phyloP scores from a whole-genome alignment of 2,888 invertebrate species.

The Idaea dimidiata region DNA sequence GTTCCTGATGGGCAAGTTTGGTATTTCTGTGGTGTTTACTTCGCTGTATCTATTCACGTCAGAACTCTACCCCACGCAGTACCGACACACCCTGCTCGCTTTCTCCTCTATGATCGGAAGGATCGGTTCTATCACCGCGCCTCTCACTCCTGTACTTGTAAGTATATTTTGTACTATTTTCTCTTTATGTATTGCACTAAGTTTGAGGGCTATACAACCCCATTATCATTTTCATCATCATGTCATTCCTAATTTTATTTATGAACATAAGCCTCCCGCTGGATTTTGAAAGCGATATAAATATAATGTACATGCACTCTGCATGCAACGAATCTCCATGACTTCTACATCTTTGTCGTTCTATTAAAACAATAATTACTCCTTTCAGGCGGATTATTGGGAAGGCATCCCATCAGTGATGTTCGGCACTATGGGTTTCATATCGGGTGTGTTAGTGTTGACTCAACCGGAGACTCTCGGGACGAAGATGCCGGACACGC shows the following conservation, averaged over 20 bases:
- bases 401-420: slow-evolving; percentile 73
- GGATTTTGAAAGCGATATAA: too few species aligned
- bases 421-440: slow-evolving; percentile 76
- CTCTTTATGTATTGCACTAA: not conserved
- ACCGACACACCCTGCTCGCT: slow-evolving; percentile 84
- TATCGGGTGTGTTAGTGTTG: slow-evolving; percentile 78
- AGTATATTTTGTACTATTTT: slow-evolving; percentile 24
- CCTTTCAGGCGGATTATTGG: slow-evolving; percentile 54
- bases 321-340: too few species aligned
- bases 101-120: slow-evolving; percentile 87
- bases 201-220: not conserved
- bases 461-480: slow-evolving; percentile 83
- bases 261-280: too few species aligned
- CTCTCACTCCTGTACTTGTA: slow-evolving; percentile 84
- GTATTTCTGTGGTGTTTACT: slow-evolving; percentile 83
- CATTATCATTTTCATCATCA: too few species aligned
- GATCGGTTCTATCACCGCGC: slow-evolving; percentile 85
- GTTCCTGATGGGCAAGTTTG: slow-evolving; percentile 83
- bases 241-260: too few species aligned
- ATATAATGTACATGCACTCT: too few species aligned
- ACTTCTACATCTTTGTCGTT: too few species aligned
- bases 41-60: slow-evolving; percentile 84
- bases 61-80: slow-evolving; percentile 86
- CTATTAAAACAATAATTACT: not conserved
- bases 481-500: slow-evolving; percentile 80